Base-by-base conservation (phyloP, 1,140 invertebrate species). In the Trichonephila inaurata region DNA sequence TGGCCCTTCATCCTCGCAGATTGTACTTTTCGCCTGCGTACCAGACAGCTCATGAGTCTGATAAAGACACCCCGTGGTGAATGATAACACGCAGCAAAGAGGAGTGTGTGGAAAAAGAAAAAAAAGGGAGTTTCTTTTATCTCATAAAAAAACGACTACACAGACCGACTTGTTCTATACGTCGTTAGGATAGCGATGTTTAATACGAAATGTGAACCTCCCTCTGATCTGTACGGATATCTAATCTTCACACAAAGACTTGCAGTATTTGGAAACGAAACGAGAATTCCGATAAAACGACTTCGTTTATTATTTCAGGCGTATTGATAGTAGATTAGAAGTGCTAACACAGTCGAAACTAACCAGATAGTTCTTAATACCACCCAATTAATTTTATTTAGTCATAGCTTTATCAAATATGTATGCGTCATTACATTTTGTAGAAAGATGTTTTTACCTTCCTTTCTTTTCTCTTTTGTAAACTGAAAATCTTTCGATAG, bases 141-240 rank as follows among this genome's bases (percentile, higher is more conserved):
- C 72, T 77, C n/a, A 7, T 21, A 77, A 77, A 77, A 77, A 4
- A 77, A 14, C 28, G 16, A 77, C 72, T 33, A 77, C 72, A 77
- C 16, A 77, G 72, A 7, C 28, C 72, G 28, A 40, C 72, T 77
- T 77, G 28, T 77, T 77, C 18, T 18, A 77, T 33, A 28, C 33
- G 72, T 77, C 33, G 28, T 40, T 77, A 77, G 72, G 33, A 77
- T 77, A 77, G 33, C 72, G 72, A 40, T 51, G 51, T 51, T 19
- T 77, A 16, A 77, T 77, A 33, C 28, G 72, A 77, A 77, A 77
- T 33, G 72, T 77, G 72, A 77, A 77, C 72, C 72, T 77, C 28
- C 72, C 72, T 77, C 72, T 40, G 72, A 77, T 77, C 72, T 5
- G 19, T 21, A 69, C n/a, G 66, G n/a, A 69, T 69, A 69, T 77